Conservation (phyloP, 2,113 vertebrate species). For the Numida meleagris region DNA sequence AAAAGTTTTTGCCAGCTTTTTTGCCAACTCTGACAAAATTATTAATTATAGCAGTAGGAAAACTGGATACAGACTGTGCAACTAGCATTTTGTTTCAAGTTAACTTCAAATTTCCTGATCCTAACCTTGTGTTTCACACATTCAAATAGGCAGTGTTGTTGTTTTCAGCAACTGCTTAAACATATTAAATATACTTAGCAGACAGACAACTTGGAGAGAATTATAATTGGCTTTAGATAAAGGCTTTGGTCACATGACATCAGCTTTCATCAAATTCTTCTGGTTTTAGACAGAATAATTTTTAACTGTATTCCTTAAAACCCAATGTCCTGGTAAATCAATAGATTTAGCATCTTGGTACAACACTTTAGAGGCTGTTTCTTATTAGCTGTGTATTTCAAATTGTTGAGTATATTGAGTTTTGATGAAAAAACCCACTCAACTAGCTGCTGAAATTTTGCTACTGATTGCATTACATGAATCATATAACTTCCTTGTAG, state of each 20-base stretch:
- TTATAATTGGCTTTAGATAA: not conserved
- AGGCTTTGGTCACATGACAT: not conserved
- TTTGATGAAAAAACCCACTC: not conserved
- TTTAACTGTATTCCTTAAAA: not conserved
- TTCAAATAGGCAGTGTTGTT: not conserved
- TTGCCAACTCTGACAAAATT: not conserved
- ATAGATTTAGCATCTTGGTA: not conserved
- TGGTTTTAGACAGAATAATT: not conserved
- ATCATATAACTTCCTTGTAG: not conserved
- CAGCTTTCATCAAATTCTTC: not conserved
- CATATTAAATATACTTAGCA: not conserved
- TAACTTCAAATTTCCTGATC: not conserved
- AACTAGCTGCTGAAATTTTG: not conserved
- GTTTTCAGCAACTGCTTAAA: not conserved
- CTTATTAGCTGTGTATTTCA: not conserved
- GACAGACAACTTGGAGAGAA: not conserved
- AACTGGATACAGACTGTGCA: not conserved
- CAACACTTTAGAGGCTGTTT: not conserved
- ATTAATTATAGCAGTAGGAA: not conserved
- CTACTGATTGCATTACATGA: not conserved
- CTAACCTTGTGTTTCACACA: not conserved
- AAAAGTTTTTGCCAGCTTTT: not conserved
- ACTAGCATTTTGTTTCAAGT: not conserved
- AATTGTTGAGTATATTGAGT: not conserved
- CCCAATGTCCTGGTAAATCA: not conserved